Evolutionary conservation across 2,797 vertebrate species (phyloP).

Genomic region (Sebastes cheni): DNA sequence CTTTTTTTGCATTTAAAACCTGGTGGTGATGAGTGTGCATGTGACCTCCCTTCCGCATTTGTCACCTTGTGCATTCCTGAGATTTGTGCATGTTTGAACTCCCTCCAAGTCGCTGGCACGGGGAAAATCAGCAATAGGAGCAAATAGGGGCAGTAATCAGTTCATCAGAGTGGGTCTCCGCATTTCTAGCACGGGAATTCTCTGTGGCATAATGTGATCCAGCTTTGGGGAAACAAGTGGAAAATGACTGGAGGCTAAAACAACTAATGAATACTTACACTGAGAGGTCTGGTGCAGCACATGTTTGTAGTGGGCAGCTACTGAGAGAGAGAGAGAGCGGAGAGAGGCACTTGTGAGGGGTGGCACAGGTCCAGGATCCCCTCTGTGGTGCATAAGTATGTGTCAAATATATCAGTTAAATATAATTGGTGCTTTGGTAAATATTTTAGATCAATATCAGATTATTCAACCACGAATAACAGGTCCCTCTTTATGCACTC

Average conservation of each 20-base stretch:
- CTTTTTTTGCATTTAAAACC: conserved; percentile 3
- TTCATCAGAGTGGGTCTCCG: conserved; percentile 76
- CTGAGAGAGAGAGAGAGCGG: conserved; percentile 50
- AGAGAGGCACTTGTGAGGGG: conserved; percentile 34
- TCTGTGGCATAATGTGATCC: conserved; percentile 81
- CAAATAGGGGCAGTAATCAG: conserved; percentile 72
- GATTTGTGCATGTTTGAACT: conserved; percentile 69
- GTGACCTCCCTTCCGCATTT: conserved; percentile 12
- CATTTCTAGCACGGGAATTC: conserved; percentile 72
- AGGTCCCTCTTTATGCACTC: neutral
- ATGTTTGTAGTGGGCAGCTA: conserved; percentile 74
- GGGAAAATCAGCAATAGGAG: conserved; percentile 58
- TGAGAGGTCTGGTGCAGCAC: conserved; percentile 74
- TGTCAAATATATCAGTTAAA: neutral
- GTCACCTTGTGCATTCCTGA: conserved; percentile 52
- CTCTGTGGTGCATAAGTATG: conserved; percentile 11
- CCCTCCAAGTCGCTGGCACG: conserved; percentile 55
- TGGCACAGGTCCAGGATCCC: conserved; percentile 15
- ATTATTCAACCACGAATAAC: neutral
- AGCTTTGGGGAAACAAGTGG: conserved; percentile 83
- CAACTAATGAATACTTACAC: conserved; percentile 78
- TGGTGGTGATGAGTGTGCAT: neutral
- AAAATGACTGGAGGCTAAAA: conserved; percentile 81
- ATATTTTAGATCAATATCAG: conserved; percentile 5
- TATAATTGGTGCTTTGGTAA: neutral